Conservation (phyloP, 2,113 vertebrate genomes). For the Orthonyx spaldingii region DNA sequence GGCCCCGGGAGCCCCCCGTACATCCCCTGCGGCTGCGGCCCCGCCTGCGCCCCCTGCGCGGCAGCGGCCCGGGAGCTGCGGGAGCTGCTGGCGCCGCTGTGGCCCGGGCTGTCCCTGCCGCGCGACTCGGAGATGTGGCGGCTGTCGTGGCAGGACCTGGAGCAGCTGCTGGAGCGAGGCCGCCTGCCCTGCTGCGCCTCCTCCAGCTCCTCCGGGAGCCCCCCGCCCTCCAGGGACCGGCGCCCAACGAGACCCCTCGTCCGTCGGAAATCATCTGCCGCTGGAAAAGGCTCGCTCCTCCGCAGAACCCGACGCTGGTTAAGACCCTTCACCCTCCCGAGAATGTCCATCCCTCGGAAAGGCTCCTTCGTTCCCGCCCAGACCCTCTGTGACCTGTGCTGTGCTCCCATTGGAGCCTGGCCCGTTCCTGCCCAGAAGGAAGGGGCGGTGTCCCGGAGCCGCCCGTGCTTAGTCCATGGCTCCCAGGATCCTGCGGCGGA, state of each 20-base stretch:
- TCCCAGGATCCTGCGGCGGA: fast-evolving
- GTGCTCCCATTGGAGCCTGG: background rate
- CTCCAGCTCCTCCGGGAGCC: background rate
- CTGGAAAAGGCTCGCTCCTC: background rate
- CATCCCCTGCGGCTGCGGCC: background rate
- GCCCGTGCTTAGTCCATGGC: background rate
- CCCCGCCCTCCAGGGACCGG: fast-evolving
- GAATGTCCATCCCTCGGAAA: background rate
- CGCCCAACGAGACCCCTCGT: fast-evolving
- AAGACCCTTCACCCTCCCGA: background rate
- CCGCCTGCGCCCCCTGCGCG: background rate
- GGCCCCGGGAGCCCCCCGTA: background rate
- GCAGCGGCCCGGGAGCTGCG: background rate
- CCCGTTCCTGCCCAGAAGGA: background rate
- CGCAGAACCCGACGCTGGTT: background rate
- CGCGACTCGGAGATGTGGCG: background rate
- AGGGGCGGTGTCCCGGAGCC: background rate
- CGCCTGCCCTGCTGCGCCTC: background rate
- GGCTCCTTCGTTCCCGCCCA: no score
- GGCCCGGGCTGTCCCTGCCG: background rate
- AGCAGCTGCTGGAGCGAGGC: background rate
- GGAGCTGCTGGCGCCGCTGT: background rate
- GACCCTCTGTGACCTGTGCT: background rate
- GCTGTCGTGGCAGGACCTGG: background rate
- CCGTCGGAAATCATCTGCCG: fast-evolving